Evolutionary conservation across 2,888 invertebrate species (phyloP).

Genomic region (Balanococcus diminutus): DNA sequence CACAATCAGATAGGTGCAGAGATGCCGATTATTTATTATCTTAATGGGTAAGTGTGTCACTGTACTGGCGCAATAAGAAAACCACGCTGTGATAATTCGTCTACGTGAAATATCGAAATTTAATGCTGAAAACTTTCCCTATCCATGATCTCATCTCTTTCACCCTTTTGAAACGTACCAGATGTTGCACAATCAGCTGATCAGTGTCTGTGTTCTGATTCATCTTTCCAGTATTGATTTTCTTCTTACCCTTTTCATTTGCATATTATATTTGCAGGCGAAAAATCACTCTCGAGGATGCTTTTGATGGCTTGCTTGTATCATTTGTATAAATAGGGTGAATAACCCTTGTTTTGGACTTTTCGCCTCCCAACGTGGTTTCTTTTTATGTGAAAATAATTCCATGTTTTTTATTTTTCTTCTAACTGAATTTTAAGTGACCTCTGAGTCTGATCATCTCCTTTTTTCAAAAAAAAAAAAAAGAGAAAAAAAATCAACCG

Average conservation of each 20-base stretch:
- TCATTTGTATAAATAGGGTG: background rate
- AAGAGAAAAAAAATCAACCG: no score
- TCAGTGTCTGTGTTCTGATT: constrained; percentile 1
- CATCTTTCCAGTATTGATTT: constrained; percentile 12
- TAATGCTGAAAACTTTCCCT: background rate
- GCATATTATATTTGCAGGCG: constrained; percentile 2
- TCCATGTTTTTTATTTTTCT: no score
- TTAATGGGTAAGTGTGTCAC: constrained; percentile 31
- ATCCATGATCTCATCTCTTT: background rate
- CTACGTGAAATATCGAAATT: background rate
- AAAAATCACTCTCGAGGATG: background rate
- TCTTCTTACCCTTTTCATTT: background rate
- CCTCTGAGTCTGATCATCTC: no score
- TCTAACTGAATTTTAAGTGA: no score
- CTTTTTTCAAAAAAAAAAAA: no score
- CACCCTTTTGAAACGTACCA: background rate
- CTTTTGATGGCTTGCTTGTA: no score
- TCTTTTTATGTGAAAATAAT: no score
- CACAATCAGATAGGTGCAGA: background rate
- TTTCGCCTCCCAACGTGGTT: no score
- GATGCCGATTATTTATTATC: constrained; percentile 15
- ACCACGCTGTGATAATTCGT: constrained; percentile 3
- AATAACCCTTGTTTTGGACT: no score
- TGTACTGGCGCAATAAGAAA: constrained; percentile 7
- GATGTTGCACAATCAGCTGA: constrained; percentile 34